Evolutionary conservation across 2,797 vertebrate species (phyloP), one percentile per base, ranked within the genome.

Genomic region (Dicrostonyx torquatus): DNA sequence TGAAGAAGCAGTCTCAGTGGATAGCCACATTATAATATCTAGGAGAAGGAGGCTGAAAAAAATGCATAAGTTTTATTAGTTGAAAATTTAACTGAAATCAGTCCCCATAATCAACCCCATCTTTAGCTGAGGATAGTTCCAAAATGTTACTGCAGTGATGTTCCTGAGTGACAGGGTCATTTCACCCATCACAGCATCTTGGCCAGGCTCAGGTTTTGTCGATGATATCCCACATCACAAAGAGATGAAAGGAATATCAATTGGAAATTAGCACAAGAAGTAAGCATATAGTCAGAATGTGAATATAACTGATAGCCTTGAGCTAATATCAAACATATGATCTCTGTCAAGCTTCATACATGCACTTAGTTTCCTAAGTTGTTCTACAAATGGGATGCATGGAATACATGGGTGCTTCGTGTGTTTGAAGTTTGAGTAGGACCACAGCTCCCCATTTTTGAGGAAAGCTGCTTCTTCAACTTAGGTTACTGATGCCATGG

Each of bases 41-140:
- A 8, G 64, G 86, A 18, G 31, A 31, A 5, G 10, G 94, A 82
- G 89, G 91, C 40, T 88, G 64, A 94, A 92, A 26, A 85, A 48
- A n/a, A 5, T 40, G 5, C 55, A 78, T 94, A 22, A n/a, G 2
- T 84, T 26, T 60, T 50, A 83, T 92, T 85, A 17, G 83, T 64
- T 80, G 48, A 82, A 96, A 75, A 20, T 84, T n/a, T 58, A 45
- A 53, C 73, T 77, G 86, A 22, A 76, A 2, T 70, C 64, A 6
- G 26, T 93, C 26, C 60, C 87, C 2, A 0, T 24, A 6, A 18
- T 48, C 60, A 17, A 34, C 3, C 1, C 92, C 90, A 0, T 72
- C 60, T 91, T 93, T 90, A 72, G 22, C 22, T 78, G 1, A 31
- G 7, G 18, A 37, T 86, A 79, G 43, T 62, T 90, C 80, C 20